phyloP scores from a whole-genome alignment of 1,140 invertebrate genomes.

The Achroia grisella region DNA sequence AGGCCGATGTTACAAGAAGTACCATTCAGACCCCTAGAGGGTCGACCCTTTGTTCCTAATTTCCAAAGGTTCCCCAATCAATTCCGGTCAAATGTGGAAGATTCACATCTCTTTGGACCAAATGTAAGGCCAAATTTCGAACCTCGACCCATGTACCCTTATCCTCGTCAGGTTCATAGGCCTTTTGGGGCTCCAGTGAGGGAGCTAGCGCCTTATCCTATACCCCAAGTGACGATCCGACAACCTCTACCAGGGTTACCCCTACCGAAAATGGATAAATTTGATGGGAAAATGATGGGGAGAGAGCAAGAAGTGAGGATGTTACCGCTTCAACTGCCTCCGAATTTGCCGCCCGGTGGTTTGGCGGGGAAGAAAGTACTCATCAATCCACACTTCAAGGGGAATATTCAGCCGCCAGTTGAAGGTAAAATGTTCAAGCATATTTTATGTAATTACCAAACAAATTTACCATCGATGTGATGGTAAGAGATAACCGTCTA shows the following conservation, averaged over 20 bases:
- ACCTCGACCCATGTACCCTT: constrained; percentile 29
- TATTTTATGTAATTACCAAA: constrained; percentile 7
- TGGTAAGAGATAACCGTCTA: too few species aligned
- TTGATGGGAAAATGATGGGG: constrained; percentile 5
- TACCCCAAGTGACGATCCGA: constrained; percentile 45
- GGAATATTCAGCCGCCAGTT: constrained; percentile 56
- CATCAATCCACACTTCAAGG: constrained; percentile 65
- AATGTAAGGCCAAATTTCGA: constrained; percentile 31
- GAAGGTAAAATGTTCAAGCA: constrained; percentile 35
- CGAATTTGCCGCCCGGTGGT: constrained; percentile 38
- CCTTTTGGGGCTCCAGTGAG: constrained; percentile 20
- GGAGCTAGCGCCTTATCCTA: constrained; percentile 27
- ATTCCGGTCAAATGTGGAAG: constrained; percentile 17
- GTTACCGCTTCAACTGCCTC: constrained; percentile 48
- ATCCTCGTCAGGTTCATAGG: constrained; percentile 14
- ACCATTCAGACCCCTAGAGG: constrained; percentile 23
- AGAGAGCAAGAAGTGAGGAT: constrained; percentile 54
- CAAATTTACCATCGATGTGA: too few species aligned
- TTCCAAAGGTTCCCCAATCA: constrained; percentile 10
- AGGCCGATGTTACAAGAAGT: constrained; percentile 17
- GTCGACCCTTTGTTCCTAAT: constrained; percentile 11
- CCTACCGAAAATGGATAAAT: neutral
- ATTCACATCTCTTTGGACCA: constrained; percentile 10
- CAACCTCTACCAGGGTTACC: constrained; percentile 27
- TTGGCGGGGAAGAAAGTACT: constrained; percentile 59